Evolutionary conservation across 2,888 invertebrate genomes (phyloP), one percentile per base, ranked within the genome.

Genomic region (Boloria selene): DNA sequence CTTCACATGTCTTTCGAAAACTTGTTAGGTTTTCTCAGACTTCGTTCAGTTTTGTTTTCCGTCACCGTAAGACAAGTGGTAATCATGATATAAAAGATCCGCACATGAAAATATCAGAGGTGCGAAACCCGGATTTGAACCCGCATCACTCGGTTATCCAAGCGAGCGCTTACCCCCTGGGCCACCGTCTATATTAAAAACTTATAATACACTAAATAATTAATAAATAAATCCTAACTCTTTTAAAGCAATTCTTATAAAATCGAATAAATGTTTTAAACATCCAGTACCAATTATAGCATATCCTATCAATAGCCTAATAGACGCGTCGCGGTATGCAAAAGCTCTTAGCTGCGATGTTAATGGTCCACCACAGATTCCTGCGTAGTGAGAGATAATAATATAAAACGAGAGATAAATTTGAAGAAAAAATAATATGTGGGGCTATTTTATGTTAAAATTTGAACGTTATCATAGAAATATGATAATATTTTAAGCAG

Each of bases 271-370:
- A 55, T 52, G 26, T 64, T 72, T 66, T 64, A 58, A 69, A 72
- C 71, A 75, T 71, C 72, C 69, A 61, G 63, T 68, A 66, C 72
- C 75, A 74, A 74, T 73, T 77, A 76, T 70, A 73, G 73, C 70
- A 68, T 72, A 61, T 72, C 73, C 77, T 79, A 82, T 79, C 81
- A 77, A 79, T 82, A 77, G 75, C 73, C 76, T 75, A 78, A 78
- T 78, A 78, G 77, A 59, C 73, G 61, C 66, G 65, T 61, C 52
- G 61, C 38, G 65, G 73, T 66, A 72, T 72, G 70, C 65, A 18
- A 70, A 76, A 77, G 81, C 85, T 84, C 83, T 85, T 83, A 86
- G 81, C 79, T 71, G 78, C 77, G 82, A 88, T 88, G 87, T 86
- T 88, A 69, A 69, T 69, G 69, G 69, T 74, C 69, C 72, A 76